These are phyloP conservation scores for Piaya cayana DNA, from an alignment of 2,113 vertebrate species.

Conservation along the genomic window DNA sequence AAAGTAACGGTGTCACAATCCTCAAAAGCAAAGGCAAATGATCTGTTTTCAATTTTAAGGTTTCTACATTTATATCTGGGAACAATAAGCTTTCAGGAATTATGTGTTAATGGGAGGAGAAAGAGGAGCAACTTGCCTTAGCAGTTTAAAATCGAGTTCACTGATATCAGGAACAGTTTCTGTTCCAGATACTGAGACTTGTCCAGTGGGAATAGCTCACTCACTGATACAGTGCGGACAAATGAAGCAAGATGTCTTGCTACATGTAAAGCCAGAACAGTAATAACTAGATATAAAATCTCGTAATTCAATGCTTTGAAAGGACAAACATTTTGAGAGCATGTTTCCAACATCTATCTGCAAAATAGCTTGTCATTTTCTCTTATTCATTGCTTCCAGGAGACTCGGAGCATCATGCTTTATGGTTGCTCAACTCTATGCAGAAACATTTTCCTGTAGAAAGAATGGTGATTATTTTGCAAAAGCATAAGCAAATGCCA, in stretches of 20 bases:
- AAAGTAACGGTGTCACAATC: not conserved
- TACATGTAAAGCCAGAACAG: not conserved
- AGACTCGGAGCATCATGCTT: not conserved
- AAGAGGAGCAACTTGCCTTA: not conserved
- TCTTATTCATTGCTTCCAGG: not conserved
- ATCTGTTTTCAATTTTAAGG: not conserved
- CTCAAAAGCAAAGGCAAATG: not conserved
- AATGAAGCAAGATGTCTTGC: not conserved
- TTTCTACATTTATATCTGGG: not conserved
- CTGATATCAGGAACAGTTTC: not conserved
- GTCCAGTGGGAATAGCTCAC: not conserved
- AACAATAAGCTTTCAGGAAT: constrained; percentile 4
- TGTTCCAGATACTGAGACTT: not conserved
- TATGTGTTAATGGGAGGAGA: not conserved
- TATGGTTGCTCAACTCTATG: not conserved
- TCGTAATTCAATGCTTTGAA: not conserved
- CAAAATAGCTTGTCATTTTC: not conserved
- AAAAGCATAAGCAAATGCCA: not conserved
- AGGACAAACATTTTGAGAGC: not conserved
- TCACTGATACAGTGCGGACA: not conserved
- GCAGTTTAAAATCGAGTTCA: not conserved
- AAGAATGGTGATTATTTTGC: not conserved
- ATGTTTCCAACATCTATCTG: not conserved
- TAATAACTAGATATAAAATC: not conserved
- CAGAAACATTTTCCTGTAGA: not conserved